These are phyloP conservation scores for Coptodon bakossiorum DNA, from an alignment of 2,113 vertebrate genomes.

Conservation along the genomic window DNA sequence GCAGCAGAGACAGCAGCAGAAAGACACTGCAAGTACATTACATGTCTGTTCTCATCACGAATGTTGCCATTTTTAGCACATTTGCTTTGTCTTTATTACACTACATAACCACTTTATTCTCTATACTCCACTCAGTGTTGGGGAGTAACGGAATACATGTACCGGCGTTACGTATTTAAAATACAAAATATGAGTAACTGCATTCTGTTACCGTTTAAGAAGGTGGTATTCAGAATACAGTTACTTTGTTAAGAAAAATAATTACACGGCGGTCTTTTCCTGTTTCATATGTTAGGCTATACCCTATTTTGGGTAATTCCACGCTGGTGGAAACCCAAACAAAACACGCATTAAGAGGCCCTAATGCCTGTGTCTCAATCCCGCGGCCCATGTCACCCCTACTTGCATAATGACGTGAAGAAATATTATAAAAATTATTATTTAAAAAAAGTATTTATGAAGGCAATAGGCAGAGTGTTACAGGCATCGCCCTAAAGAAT, in stretches of 20 bases:
- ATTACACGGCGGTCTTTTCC: rapidly evolving
- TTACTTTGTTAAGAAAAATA: neutral
- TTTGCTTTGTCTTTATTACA: neutral
- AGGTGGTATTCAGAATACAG: neutral
- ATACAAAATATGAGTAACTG: neutral
- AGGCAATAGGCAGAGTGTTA: no score
- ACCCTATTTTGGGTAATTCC: no score
- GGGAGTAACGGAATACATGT: neutral
- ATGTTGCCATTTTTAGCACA: neutral
- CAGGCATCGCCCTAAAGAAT: no score
- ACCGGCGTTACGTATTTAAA: neutral
- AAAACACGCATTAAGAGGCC: no score
- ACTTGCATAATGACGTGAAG: neutral
- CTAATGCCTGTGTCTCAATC: no score
- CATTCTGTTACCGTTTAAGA: neutral
- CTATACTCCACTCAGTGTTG: neutral
- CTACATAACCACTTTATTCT: neutral
- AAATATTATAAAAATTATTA: neutral
- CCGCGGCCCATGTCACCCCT: no score
- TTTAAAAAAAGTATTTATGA: no score
- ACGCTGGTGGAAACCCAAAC: no score
- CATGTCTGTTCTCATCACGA: neutral
- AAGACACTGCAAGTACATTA: neutral
- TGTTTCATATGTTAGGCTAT: neutral
- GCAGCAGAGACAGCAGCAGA: neutral